Conservation (phyloP, 2,113 vertebrate genomes). For the Nothocercus nigrocapillus region DNA sequence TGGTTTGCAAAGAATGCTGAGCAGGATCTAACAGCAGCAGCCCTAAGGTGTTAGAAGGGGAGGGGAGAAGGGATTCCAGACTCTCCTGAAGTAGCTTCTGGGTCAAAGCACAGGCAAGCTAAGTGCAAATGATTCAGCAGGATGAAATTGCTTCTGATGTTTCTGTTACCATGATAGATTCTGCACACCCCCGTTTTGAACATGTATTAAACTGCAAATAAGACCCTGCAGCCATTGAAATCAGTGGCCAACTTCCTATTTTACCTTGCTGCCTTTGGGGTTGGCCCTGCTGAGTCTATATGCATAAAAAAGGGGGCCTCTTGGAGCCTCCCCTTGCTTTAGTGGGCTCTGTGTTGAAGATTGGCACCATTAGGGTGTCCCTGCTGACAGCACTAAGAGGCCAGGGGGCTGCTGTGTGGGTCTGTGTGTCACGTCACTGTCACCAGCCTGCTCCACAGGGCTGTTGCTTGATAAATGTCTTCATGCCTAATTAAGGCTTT, state of each 20-base stretch:
- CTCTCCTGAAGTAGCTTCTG: conserved; percentile 19
- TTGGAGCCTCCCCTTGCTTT: not conserved
- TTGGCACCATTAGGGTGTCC: too few species aligned
- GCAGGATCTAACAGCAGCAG: not conserved
- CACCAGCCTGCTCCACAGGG: not conserved
- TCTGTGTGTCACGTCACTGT: conserved; percentile 57
- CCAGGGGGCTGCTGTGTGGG: not conserved
- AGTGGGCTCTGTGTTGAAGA: not conserved
- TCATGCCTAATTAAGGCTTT: conserved; percentile 59
- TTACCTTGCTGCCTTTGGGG: not conserved
- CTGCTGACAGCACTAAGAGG: not conserved
- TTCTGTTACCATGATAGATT: conserved; percentile 24
- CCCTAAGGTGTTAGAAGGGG: not conserved
- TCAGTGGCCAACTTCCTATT: not conserved
- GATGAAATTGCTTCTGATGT: not conserved
- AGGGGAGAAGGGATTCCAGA: not conserved
- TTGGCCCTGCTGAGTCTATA: not conserved
- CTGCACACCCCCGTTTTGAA: not conserved
- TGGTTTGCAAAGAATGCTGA: not conserved
- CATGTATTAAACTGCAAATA: not conserved
- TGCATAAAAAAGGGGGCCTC: not conserved
- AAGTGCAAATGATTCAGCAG: not conserved
- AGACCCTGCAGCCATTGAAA: conserved; percentile 20
- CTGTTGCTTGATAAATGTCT: conserved; percentile 64
- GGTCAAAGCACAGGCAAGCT: not conserved